A percentile compares a stretch with the other conserved stretches of the same genome.
phyloP scores from a whole-genome alignment of 92 coral and sea anemone species.

The Phenganax marumi region DNA sequence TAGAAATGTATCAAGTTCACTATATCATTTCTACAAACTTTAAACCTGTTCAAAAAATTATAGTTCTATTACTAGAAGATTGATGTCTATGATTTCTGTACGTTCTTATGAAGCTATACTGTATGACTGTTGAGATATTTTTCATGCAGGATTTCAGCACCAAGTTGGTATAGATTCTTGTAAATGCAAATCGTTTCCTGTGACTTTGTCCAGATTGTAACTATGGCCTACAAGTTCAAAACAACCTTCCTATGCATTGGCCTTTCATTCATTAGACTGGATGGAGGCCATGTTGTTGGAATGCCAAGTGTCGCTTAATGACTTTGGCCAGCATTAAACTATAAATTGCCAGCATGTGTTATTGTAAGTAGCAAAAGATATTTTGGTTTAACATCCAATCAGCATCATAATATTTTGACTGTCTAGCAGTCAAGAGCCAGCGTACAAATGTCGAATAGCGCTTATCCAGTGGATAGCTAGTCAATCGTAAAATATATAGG shows the following conservation, averaged over 20 bases:
- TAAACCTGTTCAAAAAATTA: too few species aligned
- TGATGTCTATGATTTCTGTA: too few species aligned
- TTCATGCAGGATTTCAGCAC: neutral
- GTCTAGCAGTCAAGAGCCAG: too few species aligned
- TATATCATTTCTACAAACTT: too few species aligned
- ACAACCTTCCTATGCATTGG: constrained; percentile 17
- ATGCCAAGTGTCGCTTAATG: constrained; percentile 31
- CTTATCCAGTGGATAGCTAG: too few species aligned
- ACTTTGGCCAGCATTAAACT: constrained; percentile 33
- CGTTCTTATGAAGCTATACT: too few species aligned
- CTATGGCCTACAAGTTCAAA: constrained; percentile 35
- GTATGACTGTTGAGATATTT: neutral
- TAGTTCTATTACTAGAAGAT: too few species aligned
- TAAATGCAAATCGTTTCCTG: constrained; percentile 13
- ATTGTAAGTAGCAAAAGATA: neutral
- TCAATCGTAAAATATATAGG: too few species aligned
- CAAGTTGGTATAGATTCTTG: neutral
- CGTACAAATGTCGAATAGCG: too few species aligned
- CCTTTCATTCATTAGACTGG: constrained; percentile 26
- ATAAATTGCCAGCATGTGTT: constrained; percentile 18
- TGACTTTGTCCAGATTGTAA: constrained; percentile 3
- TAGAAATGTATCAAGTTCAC: too few species aligned
- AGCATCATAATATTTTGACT: too few species aligned
- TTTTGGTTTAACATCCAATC: neutral
- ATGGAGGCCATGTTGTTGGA: constrained; percentile 35